Evolutionary conservation across 2,797 vertebrate species (phyloP), one percentile per base, ranked within the genome.

Genomic region (Masticophis lateralis): DNA sequence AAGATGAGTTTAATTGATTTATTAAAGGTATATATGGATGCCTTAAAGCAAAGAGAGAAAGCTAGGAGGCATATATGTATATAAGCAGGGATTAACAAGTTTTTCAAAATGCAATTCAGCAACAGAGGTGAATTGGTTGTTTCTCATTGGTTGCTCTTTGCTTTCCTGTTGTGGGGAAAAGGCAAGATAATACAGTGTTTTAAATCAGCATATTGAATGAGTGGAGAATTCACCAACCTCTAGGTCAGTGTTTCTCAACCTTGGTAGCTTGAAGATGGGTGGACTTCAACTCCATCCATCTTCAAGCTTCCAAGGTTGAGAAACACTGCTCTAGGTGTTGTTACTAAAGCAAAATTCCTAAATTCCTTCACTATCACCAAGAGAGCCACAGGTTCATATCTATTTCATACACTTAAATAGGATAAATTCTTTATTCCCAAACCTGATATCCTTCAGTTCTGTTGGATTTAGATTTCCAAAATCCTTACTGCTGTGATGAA

Each of bases 1-100:
- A 91, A 89, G 63, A 91, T 4, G 13, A 79, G 69, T 88, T 92
- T 87, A 92, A 92, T 90, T 88, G 66, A 51, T 92, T 61, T 61
- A 66, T 91, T 87, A 91, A 92, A 91, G 56, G 86, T 18, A 27
- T 27, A 56, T 87, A 89, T 43, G 25, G 63, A 87, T 83, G 20
- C 55, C 56, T 92, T 87, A 92, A 57, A 92, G 87, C n/a, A 90
- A 51, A 61, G 61, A 74, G 16, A 92, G 69, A 90, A 93, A 59
- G 92, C 79, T 90, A 92, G 92, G 61, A 90, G 37, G 51, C 59
- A 86, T 69, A 59, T 53, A 25, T 43, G 57, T 55, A 43, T 55
- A 74, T 60, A 37, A 57, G 20, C 43, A 91, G 43, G 27, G 87
- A 18, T 55, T 79, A 60, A 18, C 32, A 86, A 74, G 55, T 20